Percentiles rank a stretch among this genome's conserved stretches.
phyloP scores from a whole-genome alignment of 2,797 vertebrate genomes.

The Bufotes viridis region DNA sequence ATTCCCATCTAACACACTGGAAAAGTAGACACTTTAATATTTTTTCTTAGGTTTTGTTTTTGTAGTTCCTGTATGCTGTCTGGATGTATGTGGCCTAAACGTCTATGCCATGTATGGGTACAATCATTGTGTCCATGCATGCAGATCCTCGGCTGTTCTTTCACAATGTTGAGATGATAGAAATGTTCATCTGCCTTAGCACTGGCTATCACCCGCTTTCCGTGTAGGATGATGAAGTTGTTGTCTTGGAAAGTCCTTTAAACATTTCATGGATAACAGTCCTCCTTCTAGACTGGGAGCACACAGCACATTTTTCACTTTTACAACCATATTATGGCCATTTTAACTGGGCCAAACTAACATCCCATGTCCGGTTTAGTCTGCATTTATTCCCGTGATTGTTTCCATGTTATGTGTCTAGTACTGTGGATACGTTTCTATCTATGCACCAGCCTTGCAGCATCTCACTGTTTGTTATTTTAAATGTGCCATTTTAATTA shows the following conservation, averaged over 20 bases:
- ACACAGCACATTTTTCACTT: not conserved
- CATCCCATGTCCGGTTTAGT: not conserved
- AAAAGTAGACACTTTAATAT: too few species aligned
- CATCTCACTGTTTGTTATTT: not conserved
- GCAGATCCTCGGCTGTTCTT: not conserved
- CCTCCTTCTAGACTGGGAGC: not conserved
- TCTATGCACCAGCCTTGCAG: not conserved
- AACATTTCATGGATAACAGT: not conserved
- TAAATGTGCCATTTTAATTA: not conserved
- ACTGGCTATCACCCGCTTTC: not conserved
- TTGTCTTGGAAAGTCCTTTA: not conserved
- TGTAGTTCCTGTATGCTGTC: not conserved
- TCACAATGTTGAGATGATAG: not conserved
- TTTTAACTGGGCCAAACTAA: not conserved
- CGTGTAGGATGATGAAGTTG: not conserved
- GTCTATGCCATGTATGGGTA: not conserved
- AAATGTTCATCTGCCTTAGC: not conserved
- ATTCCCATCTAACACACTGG: too few species aligned
- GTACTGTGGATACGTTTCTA: not conserved
- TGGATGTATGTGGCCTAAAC: not conserved
- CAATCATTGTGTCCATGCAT: not conserved
- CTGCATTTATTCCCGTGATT: not conserved
- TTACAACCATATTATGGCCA: not conserved
- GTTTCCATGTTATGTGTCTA: too few species aligned
- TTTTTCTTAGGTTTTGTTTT: not conserved